Conservation (phyloP, 2,797 vertebrate genomes). For the Gallirallus australis region DNA sequence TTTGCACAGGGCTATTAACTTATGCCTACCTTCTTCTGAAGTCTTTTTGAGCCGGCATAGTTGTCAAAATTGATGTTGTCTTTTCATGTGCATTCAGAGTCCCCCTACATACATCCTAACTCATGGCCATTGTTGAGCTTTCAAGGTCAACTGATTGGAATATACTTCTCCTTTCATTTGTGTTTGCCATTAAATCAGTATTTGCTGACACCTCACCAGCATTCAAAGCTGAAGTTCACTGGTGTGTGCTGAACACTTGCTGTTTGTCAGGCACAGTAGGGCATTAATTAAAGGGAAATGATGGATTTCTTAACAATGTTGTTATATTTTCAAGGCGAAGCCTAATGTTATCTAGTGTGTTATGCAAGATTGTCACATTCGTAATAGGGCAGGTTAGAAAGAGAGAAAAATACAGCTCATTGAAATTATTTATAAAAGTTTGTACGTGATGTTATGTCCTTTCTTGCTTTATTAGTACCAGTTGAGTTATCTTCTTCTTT, state of each 20-base stretch:
- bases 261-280: background rate
- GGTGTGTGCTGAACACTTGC: background rate
- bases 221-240: background rate
- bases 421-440: background rate
- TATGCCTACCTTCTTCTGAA: background rate
- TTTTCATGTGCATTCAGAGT: background rate
- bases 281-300: conserved; percentile 16
- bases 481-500: background rate
- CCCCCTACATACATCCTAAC: background rate
- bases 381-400: background rate
- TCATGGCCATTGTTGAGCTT: background rate
- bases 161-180: background rate
- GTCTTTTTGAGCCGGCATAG: background rate
- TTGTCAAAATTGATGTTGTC: background rate
- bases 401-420: background rate
- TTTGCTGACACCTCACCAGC: background rate
- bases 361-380: background rate
- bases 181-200: background rate
- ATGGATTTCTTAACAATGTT: background rate
- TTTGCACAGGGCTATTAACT: background rate
- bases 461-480: conserved; percentile 19
- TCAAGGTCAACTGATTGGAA: background rate
- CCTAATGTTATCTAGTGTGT: background rate
- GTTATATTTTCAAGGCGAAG: background rate
- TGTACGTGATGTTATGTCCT: background rate